Base-by-base conservation (phyloP, 2,113 vertebrate genomes). In the Burhinus bistriatus region DNA sequence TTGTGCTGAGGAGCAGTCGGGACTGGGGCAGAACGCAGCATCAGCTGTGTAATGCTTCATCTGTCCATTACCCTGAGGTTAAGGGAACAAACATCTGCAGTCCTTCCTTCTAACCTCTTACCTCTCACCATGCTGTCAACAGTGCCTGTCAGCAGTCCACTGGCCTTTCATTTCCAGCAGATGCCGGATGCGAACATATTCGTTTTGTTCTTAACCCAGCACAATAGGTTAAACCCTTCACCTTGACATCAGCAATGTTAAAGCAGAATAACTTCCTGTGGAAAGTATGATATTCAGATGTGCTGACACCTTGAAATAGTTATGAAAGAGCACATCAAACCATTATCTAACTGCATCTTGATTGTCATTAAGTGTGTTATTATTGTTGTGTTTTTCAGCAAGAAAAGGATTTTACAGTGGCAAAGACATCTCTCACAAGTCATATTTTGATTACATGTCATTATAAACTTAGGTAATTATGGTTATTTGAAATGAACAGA, bases 361-460 rank as follows among this genome's bases (percentile, higher is more conserved):
- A 89, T 84, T 87, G 51, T 80, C 82, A 90, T 86, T 94, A 88
- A 58, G 72, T 73, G 62, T 58, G 49, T 93, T 73, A 12, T 70
- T 88, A 47, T 80, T 52, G 69, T 57, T 88, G 49, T 36, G n/a
- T 42, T 95, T 95, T 93, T 83, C 54, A 87, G 49, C 0, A 1
- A 86, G 71, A 93, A 93, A 96, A 86, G 9, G 11, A 49, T 94
- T 96, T 94, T 90, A 70, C 45, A 70, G 75, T 54, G 54, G 40
- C 8, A 70, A 85, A 94, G 40, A 83, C 49, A 77, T n/a, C 26
- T 85, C 45, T 80, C 30, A 27, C 25, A 90, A 93, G 93, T 90
- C 54, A 47, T 90, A 80, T 92, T 95, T 93, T 96, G 96, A 96
- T 96, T 96, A 69, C 36, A 73, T 66, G 45, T 69, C 61, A 85